A percentile compares a stretch with the other conserved stretches of the same genome.
Evolutionary conservation across 2,888 invertebrate genomes (phyloP).

Genomic region (Dioctria linearis): DNA sequence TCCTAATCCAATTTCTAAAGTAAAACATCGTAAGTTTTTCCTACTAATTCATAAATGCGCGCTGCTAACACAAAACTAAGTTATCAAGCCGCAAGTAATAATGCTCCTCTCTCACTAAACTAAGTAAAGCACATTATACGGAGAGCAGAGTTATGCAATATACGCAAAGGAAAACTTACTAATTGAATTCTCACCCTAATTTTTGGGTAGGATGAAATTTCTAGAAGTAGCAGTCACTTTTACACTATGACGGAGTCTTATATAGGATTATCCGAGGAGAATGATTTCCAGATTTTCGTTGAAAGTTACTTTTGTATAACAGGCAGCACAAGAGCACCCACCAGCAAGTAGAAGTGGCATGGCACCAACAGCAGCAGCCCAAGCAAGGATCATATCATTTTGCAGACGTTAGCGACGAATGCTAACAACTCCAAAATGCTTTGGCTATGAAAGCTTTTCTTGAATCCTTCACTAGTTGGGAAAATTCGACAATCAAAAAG

Average conservation of each 20-base stretch:
- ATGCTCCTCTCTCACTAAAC: constrained; percentile 8
- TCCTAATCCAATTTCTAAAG: constrained; percentile 17
- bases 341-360: not conserved
- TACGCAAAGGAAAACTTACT: constrained; percentile 26
- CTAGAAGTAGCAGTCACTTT: not conserved
- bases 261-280: not conserved
- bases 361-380: too few relatives aligned
- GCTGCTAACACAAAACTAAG: constrained; percentile 14
- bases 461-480: not conserved
- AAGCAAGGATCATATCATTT: not conserved
- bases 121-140: not conserved
- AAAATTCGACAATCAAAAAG: constrained; percentile 10
- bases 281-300: constrained; percentile 1
- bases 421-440: not conserved
- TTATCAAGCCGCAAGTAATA: constrained; percentile 32
- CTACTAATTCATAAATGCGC: not conserved
- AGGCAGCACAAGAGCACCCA: not conserved
- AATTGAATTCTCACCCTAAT: constrained; percentile 31
- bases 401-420: not conserved
- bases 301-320: not conserved
- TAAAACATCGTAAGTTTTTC: constrained; percentile 26
- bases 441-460: not conserved
- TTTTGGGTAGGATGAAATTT: not conserved
- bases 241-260: not conserved
- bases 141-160: constrained; percentile 14